phyloP scores from a whole-genome alignment of 2,797 vertebrate genomes.

The Muraenolepis orangiensis region DNA sequence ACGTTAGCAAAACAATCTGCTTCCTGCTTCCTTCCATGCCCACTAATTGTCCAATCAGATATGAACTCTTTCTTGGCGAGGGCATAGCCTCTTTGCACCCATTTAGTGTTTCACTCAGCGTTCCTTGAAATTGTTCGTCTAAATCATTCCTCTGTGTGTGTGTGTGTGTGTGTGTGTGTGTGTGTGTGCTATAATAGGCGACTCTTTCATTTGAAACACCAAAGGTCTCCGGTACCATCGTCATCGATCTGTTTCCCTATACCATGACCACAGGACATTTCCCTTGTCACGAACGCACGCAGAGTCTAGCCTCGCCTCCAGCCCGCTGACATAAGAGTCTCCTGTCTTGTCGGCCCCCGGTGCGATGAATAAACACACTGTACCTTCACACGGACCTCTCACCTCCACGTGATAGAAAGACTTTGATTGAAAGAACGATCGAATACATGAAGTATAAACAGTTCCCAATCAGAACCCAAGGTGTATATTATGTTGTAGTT shows the following conservation, averaged over 20 bases:
- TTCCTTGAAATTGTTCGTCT: background rate
- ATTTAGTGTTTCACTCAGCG: conserved; percentile 21
- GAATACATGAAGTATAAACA: too few relatives aligned
- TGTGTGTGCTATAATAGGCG: background rate
- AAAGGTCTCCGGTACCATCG: background rate
- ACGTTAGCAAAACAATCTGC: conserved; percentile 54
- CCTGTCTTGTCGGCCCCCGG: conserved; percentile 36
- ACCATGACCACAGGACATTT: background rate
- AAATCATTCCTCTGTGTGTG: background rate
- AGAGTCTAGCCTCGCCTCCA: conserved; percentile 37
- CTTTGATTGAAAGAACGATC: conserved; percentile 16
- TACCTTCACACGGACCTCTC: background rate
- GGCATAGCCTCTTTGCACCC: conserved; percentile 28
- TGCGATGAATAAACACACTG: too few relatives aligned
- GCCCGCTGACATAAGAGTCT: conserved; percentile 47
- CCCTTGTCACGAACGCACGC: conserved; percentile 43
- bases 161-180: too few relatives aligned
- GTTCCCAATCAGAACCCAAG: too few relatives aligned
- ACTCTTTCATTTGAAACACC: background rate
- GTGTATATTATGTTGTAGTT: background rate
- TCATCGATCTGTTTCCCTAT: conserved; percentile 22
- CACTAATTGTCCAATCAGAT: conserved; percentile 58
- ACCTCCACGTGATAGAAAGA: background rate
- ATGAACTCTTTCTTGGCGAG: conserved; percentile 57
- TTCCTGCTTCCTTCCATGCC: conserved; percentile 60